Base-by-base conservation (phyloP, 2,113 vertebrate species). In the Entomyzon cyanotis region DNA sequence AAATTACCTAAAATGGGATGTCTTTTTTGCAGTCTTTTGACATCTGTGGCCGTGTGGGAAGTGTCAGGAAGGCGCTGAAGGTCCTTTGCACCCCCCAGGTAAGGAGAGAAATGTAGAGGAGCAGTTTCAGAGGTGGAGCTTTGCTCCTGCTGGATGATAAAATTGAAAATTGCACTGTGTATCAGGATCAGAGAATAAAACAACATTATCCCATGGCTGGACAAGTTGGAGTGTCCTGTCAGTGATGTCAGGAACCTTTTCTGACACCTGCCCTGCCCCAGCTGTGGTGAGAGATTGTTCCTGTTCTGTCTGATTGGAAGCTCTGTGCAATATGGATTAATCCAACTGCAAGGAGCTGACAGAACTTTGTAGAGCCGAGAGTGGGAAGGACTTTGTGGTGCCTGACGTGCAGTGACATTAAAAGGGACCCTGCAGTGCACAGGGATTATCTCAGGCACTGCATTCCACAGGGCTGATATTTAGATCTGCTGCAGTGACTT, bases 51-150 rank as follows among this genome's bases (percentile, higher is more conserved):
- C 98, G 99, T 2, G 70, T 99, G 73, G 99, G 99, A 9, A 98
- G 98, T 15, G 98, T 99, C 46, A 98, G 98, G 67, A 99, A 99
- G 96, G 99, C 99, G 1, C 69, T 99, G 91, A 98, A 98, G 63
- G 97, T 99, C 56, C 98, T 99, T 24, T 99, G 99, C 92, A 98
- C 98, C 81, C 97, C 99, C 33, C 99, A 99, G 99, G 99, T 99
- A 77, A 96, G 98, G 68, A 17, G 14, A 16, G 19, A 1, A 21
- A 17, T 0, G 0, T 1, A 2, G 55, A n/a, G 49, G 30, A 55
- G 49, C 52, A 21, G 12, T 22, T 64, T 70, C 64, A 7, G 35
- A 15, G 39, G 17, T 59, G 41, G 21, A 50, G 11, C 42, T 47
- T 84, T 37, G 31, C 24, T 53, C 9, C 52, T 84, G 1, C 41